A percentile compares a stretch with the other conserved stretches of the same genome.
phyloP scores from a whole-genome alignment of 2,797 vertebrate species.

The Coluber constrictor region DNA sequence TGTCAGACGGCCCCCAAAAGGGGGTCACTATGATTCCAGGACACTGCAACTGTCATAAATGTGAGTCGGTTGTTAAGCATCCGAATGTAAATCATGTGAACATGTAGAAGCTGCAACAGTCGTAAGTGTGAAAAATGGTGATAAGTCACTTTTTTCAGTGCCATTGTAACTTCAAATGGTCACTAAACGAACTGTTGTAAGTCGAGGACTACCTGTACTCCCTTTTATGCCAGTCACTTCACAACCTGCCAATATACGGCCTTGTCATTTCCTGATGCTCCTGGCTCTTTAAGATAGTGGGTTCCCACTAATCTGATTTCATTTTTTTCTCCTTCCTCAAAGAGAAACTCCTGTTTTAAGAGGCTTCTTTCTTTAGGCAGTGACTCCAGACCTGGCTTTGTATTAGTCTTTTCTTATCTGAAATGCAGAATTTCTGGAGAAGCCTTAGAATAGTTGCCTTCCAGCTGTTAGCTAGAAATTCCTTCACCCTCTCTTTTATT shows the following conservation, averaged over 20 bases:
- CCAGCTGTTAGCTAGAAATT: not conserved
- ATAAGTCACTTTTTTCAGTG: not conserved
- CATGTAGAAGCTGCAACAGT: not conserved
- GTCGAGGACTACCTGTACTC: not conserved
- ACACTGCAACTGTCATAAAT: not conserved
- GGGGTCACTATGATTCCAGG: no score
- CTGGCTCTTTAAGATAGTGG: not conserved
- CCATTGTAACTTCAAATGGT: not conserved
- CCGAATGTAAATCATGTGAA: not conserved
- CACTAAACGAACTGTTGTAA: not conserved
- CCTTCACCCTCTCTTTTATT: not conserved
- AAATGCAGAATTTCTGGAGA: not conserved
- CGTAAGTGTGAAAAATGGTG: not conserved
- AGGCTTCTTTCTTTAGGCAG: not conserved
- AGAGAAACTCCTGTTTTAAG: not conserved
- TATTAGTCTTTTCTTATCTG: not conserved
- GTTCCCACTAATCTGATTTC: not conserved
- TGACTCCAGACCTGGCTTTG: not conserved
- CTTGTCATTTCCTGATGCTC: not conserved
- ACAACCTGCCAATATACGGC: not conserved
- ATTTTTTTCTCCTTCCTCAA: not conserved
- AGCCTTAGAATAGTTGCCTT: not conserved
- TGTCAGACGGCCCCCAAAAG: not conserved
- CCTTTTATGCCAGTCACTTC: not conserved
- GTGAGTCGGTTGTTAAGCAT: not conserved